Conservation (phyloP, 2,113 vertebrate genomes). For the Cyanistes caeruleus region DNA sequence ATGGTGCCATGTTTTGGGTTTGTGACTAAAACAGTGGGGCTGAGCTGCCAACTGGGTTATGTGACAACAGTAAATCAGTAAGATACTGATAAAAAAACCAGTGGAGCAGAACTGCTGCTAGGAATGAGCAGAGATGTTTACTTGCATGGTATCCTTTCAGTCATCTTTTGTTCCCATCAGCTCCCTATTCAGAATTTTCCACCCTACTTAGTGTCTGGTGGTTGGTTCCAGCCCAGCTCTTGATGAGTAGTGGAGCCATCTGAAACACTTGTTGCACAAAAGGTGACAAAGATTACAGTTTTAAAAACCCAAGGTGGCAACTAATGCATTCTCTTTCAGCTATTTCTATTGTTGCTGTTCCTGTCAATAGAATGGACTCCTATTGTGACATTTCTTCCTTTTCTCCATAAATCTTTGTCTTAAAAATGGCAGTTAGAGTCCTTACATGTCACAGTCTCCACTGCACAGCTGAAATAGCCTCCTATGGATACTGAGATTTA, state of each 20-base stretch:
- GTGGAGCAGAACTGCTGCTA: neutral
- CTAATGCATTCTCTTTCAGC: neutral
- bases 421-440: constrained; percentile 14
- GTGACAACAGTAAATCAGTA: neutral
- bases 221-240: neutral
- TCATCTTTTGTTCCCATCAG: neutral
- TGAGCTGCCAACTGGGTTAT: neutral
- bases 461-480: neutral
- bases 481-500: neutral
- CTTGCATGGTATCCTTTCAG: neutral
- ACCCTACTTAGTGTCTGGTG: neutral
- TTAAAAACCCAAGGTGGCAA: neutral
- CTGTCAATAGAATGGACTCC: neutral
- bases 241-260: neutral
- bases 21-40: neutral
- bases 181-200: neutral
- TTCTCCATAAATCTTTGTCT: constrained; percentile 35
- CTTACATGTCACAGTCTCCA: neutral
- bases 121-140: neutral
- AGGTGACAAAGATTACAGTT: neutral
- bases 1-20: neutral
- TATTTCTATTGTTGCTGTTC: neutral
- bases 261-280: neutral
- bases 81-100: neutral
- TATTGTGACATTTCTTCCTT: neutral